Base-by-base conservation (phyloP, 2,888 invertebrate genomes). In the Ornithoptera alexandrae region DNA sequence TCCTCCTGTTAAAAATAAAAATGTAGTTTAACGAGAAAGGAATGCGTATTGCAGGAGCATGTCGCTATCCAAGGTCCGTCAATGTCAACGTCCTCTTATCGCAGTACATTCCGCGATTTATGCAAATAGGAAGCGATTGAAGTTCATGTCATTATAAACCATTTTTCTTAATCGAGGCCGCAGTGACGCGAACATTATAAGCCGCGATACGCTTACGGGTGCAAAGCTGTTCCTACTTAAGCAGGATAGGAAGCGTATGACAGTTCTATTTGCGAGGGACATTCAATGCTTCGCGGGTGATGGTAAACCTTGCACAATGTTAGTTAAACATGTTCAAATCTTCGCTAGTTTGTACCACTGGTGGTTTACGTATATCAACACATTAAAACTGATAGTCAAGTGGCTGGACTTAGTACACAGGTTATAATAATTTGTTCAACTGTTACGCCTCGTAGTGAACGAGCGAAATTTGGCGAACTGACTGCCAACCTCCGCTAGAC, bases 61-160 rank as follows among this genome's bases (percentile, higher is more conserved):
- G 22, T 62, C 46, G 30, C 30, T 5, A 46, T 46, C 62, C 58
- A 68, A 58, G 68, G 58, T 50, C 18, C 4, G 12, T 8, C 8
- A 15, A 62, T 58, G 68, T 24, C 62, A 63, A 63, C 36, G 62
- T 68, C 30, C 62, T 68, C 58, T 67, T 67, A 63, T 68, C 62
- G 58, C 62, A 10, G 22, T 63, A 46, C 68, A 68, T 63, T 68
- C 68, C n/a, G 58, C 63, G 63, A 68, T 68, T 68, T 68, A 68
- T 68, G 68, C 50, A 63, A 68, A 68, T 68, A 68, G 68, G 68
- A 68, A 68, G 36, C 18, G 8, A 50, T 50, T 30, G 63, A 63
- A 58, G 62, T 63, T 36, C 46, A 58, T 42, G 62, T 42, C 46
- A 63, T 68, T 62, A 63, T 20, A 42, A 58, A 46, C 53, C 3